A percentile compares a stretch with the other conserved stretches of the same genome.
phyloP scores from a whole-genome alignment of 2,113 vertebrate genomes.

The Xenopus borealis region DNA sequence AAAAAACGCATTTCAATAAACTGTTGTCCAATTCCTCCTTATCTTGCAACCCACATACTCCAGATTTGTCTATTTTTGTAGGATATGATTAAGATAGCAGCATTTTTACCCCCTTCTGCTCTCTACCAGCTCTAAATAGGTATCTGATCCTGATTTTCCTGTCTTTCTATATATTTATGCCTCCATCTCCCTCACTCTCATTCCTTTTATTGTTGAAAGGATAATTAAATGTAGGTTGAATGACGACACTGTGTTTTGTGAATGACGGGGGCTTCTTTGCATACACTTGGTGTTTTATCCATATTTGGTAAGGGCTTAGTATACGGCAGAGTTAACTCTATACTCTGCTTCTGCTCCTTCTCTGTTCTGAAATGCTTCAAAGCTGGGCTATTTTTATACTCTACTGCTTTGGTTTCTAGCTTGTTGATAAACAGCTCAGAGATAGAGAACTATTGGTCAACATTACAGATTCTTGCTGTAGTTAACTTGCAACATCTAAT shows the following conservation, averaged over 20 bases:
- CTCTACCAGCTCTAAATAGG: slow-evolving; percentile 33
- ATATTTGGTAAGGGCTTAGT: slow-evolving; percentile 46
- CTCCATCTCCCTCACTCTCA: slow-evolving; percentile 19
- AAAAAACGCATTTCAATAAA: slow-evolving; percentile 29
- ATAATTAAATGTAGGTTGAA: slow-evolving; percentile 46
- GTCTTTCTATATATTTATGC: slow-evolving; percentile 43
- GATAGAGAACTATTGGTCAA: slow-evolving; percentile 27
- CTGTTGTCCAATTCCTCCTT: slow-evolving; percentile 4
- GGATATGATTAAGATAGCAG: slow-evolving; percentile 44
- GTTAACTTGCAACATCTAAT: not conserved
- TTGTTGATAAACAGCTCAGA: slow-evolving; percentile 39
- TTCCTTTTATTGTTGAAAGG: slow-evolving; percentile 44
- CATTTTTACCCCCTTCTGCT: slow-evolving; percentile 18
- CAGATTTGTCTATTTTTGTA: slow-evolving; percentile 37
- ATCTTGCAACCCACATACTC: slow-evolving; percentile 27
- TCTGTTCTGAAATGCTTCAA: slow-evolving; percentile 31
- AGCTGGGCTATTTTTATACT: slow-evolving; percentile 40
- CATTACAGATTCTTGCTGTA: slow-evolving; percentile 20
- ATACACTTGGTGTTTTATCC: slow-evolving; percentile 42
- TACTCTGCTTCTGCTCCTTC: slow-evolving; percentile 18
- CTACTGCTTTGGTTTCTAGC: slow-evolving; percentile 22
- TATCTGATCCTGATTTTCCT: slow-evolving; percentile 44
- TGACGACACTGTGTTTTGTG: slow-evolving; percentile 45
- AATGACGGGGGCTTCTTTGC: slow-evolving; percentile 45
- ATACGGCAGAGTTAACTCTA: slow-evolving; percentile 37